phyloP scores from a whole-genome alignment of 2,113 vertebrate genomes.

The Hiodon tergisus region DNA sequence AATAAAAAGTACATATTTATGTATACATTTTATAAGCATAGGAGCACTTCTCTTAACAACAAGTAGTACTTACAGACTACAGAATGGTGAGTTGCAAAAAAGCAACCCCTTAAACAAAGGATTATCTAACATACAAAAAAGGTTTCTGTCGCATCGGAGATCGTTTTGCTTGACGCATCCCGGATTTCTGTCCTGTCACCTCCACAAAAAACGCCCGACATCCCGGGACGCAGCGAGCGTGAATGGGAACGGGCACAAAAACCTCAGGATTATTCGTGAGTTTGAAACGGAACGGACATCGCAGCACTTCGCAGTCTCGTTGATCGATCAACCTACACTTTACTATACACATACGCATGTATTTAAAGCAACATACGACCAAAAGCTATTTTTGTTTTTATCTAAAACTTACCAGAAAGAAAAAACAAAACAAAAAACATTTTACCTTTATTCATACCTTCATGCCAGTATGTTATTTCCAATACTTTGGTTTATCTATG shows the following conservation, averaged over 20 bases:
- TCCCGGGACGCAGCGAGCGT: background rate
- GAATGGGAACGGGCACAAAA: slow-evolving; percentile 47
- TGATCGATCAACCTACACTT: slow-evolving; percentile 57
- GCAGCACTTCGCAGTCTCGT: slow-evolving; percentile 42
- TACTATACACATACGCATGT: slow-evolving; percentile 56
- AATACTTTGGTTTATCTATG: slow-evolving; percentile 59
- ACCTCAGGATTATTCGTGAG: slow-evolving; percentile 32
- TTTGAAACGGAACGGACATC: slow-evolving; percentile 31
- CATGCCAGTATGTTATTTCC: slow-evolving; percentile 44
- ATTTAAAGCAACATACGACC: slow-evolving; percentile 68
- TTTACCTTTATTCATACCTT: slow-evolving; percentile 48
- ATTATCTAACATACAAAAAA: slow-evolving; percentile 73
- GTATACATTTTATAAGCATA: slow-evolving; percentile 95
- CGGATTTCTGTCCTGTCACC: slow-evolving; percentile 62
- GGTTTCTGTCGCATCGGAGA: slow-evolving; percentile 75
- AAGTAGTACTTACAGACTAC: slow-evolving; percentile 95
- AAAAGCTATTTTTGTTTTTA: slow-evolving; percentile 54
- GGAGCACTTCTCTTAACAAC: slow-evolving; percentile 87
- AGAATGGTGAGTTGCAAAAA: slow-evolving; percentile 76
- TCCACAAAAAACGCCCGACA: slow-evolving; percentile 36
- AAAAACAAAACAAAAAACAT: slow-evolving; percentile 23
- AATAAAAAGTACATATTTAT: slow-evolving; percentile 93
- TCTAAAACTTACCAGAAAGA: slow-evolving; percentile 51
- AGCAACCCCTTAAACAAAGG: slow-evolving; percentile 70
- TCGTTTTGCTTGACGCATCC: slow-evolving; percentile 61